These are phyloP conservation scores for Drepana arcuata DNA, from an alignment of 1,140 invertebrate species.

Conservation along the genomic window DNA sequence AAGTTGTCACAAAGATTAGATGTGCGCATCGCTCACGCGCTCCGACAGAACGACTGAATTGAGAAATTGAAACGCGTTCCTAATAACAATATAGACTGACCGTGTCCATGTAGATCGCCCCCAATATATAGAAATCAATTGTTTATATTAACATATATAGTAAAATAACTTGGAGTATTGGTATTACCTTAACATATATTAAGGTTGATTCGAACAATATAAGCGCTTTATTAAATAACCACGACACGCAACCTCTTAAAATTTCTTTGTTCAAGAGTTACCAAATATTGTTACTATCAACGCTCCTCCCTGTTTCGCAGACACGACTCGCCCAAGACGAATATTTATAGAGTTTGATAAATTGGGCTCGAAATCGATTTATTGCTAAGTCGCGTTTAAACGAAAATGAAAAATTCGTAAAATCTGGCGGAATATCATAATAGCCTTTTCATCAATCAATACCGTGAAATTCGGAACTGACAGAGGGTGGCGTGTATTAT, in stretches of 20 bases:
- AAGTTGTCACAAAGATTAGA: too few species aligned
- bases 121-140: too few species aligned
- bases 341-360: slow-evolving; percentile 55
- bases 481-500: slow-evolving; percentile 28
- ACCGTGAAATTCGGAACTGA: slow-evolving; percentile 44
- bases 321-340: slow-evolving; percentile 31
- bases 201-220: too few species aligned
- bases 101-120: slow-evolving; percentile 15
- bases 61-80: slow-evolving; percentile 59
- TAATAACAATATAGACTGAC: slow-evolving; percentile 41
- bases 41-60: slow-evolving; percentile 61
- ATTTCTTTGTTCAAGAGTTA: too few species aligned
- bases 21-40: slow-evolving; percentile 54
- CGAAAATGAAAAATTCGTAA: slow-evolving; percentile 57
- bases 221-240: too few species aligned
- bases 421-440: slow-evolving; percentile 54
- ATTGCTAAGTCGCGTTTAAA: slow-evolving; percentile 38
- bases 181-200: too few species aligned
- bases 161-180: too few species aligned
- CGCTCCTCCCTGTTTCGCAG: slow-evolving; percentile 48
- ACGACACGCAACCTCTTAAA: too few species aligned
- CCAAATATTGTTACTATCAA: too few species aligned
- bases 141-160: too few species aligned
- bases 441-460: slow-evolving; percentile 59
- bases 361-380: slow-evolving; percentile 53